Evolutionary conservation across 2,888 invertebrate species (phyloP).

Genomic region (Arrhopalites spinosus): DNA sequence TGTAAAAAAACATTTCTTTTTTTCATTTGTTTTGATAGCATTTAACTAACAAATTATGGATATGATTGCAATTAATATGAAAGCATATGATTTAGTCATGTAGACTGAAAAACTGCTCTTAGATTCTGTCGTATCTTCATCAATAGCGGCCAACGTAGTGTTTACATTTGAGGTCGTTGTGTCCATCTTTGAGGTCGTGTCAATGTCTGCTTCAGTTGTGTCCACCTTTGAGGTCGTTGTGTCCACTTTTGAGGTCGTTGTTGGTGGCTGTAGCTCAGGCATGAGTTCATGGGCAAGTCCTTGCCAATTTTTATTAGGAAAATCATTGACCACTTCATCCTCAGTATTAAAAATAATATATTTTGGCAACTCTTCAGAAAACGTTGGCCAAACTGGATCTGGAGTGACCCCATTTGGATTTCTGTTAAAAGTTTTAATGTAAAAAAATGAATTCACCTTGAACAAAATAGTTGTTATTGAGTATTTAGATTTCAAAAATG

Average conservation of each 20-base stretch:
- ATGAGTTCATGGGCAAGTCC: not conserved
- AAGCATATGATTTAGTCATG: too few relatives aligned
- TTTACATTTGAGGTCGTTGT: too few relatives aligned
- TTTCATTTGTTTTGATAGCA: too few relatives aligned
- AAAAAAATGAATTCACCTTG: not conserved
- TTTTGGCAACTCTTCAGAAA: not conserved
- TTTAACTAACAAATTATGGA: too few relatives aligned
- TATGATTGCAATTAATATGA: too few relatives aligned
- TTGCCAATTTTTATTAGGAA: not conserved
- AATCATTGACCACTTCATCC: conserved; percentile 2
- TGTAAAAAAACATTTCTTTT: too few relatives aligned
- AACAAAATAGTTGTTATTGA: not conserved
- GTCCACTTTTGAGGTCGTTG: not conserved
- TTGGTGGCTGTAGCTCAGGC: conserved; percentile 8
- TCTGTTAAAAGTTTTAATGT: not conserved
- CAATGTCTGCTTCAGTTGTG: not conserved
- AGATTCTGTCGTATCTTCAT: too few relatives aligned
- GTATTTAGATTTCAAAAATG: not conserved
- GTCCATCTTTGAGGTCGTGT: not conserved
- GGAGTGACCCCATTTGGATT: conserved; percentile 11
- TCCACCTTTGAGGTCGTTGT: not conserved
- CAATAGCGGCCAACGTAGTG: too few relatives aligned
- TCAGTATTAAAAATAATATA: not conserved
- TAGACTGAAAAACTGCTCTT: too few relatives aligned
- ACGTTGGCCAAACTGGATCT: not conserved